phyloP scores from a whole-genome alignment of 2,888 invertebrate species.

The Cactoblastis cactorum region DNA sequence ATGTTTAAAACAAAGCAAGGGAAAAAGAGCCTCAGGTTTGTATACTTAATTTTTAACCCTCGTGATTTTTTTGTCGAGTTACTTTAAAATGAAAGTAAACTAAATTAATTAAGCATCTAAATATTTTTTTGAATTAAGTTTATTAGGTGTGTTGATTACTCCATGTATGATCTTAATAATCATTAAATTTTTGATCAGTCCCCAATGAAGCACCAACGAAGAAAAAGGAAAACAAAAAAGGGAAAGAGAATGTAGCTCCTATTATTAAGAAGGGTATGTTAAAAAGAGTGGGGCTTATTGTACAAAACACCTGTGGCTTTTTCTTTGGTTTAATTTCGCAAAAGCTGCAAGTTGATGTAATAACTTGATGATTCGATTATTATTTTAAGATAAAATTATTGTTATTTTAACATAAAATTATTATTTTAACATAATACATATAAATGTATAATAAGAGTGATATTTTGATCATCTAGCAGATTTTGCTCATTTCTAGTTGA shows the following conservation, averaged over 20 bases:
- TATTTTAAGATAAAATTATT: neutral
- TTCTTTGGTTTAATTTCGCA: neutral
- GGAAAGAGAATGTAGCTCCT: slow-evolving; percentile 65
- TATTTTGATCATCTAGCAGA: neutral
- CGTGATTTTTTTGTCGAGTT: neutral
- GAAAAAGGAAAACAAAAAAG: slow-evolving; percentile 68
- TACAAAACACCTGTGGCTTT: slow-evolving; percentile 23
- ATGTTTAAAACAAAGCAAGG: slow-evolving; percentile 77
- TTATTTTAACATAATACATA: too few relatives aligned
- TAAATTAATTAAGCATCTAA: too few relatives aligned
- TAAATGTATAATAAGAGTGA: too few relatives aligned
- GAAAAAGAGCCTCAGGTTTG: slow-evolving; percentile 69
- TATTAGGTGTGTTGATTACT: too few relatives aligned
- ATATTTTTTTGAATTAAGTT: too few relatives aligned
- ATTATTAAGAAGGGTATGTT: slow-evolving; percentile 68
- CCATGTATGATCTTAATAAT: neutral
- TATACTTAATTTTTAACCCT: neutral
- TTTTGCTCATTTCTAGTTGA: neutral
- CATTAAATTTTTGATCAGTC: slow-evolving; percentile 37
- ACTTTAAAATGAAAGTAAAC: too few relatives aligned
- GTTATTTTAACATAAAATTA: neutral
- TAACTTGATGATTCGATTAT: neutral
- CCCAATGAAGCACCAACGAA: slow-evolving; percentile 48
- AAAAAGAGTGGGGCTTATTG: slow-evolving; percentile 33
- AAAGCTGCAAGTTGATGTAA: neutral